Base-by-base conservation (phyloP, 2,797 vertebrate species). In the Chaetophractus vellerosus region DNA sequence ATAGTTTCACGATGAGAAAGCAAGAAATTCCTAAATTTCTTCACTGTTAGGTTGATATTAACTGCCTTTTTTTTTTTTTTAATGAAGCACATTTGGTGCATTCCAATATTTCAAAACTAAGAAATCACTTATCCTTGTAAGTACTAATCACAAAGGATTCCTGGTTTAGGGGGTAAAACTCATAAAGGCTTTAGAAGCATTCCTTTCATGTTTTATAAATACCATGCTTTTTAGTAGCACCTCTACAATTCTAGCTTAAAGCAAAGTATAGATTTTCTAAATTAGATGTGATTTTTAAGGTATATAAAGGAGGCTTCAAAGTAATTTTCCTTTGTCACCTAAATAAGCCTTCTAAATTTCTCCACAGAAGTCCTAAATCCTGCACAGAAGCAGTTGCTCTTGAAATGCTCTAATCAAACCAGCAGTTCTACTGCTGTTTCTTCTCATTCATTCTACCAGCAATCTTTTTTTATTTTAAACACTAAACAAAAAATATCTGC, bases 251-350 rank as follows among this genome's bases (percentile, higher is more conserved):
- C 57, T 52, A 72, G 52, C 69, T 76, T 75, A 28, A 96, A 90
- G 80, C 85, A 81, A 88, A 96, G 64, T 64, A 93, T 3, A 90
- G 83, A 91, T 85, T 90, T 96, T 79, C 87, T 88, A 83, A 93
- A 76, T 48, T 36, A 79, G 81, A 93, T 87, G 74, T 69, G 82
- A 33, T 78, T 68, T 87, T 95, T 78, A 88, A 41, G 75, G 71
- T 18, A 52, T 1, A 87, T 19, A 92, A 81, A 52, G 18, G 23
- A 84, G 71, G 31, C 61, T 88, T 95, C 64, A 81, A 96, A 88
- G 74, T 41, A 36, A 80, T 61, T 84, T 79, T 80, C 84, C 82
- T 88, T 66, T 64, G 64, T 83, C 84, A 93, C 74, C 63, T 91
- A 76, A 94, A 71, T 24, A 88, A 93, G 55, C 48, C 52, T 55